Evolutionary conservation across 2,113 vertebrate species (phyloP).

Genomic region (Urocitellus parryii): DNA sequence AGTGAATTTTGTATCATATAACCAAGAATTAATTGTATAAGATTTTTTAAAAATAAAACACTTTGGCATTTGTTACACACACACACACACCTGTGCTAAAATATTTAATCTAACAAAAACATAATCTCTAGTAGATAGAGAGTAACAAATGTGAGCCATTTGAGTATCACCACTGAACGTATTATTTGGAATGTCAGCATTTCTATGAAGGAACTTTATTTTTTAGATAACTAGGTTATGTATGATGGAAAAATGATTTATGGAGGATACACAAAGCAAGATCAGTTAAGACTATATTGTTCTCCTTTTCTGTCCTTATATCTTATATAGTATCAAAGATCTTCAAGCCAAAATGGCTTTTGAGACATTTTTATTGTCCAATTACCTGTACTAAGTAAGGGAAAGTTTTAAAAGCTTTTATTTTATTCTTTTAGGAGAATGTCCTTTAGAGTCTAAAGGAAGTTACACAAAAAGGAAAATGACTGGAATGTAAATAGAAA

Average conservation of each 20-base stretch:
- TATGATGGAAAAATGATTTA: slow-evolving; percentile 14
- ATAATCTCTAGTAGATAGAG: neutral
- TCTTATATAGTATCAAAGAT: neutral
- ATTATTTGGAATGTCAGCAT: neutral
- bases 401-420: neutral
- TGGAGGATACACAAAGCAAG: neutral
- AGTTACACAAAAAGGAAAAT: neutral
- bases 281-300: neutral
- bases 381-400: neutral
- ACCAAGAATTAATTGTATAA: slow-evolving; percentile 66
- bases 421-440: neutral
- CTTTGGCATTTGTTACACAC: slow-evolving; percentile 52
- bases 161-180: neutral
- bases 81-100: neutral
- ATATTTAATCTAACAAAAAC: slow-evolving; percentile 41
- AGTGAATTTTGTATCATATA: slow-evolving; percentile 69
- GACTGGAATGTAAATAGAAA: neutral
- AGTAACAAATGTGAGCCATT: neutral
- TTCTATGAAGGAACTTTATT: neutral
- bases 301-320: neutral
- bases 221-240: neutral
- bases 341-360: neutral
- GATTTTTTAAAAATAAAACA: slow-evolving; percentile 57
- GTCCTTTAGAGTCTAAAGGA: neutral
- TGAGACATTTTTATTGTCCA: neutral